Conservation (phyloP, 2,888 invertebrate species). For the Eupeodes latifasciatus region DNA sequence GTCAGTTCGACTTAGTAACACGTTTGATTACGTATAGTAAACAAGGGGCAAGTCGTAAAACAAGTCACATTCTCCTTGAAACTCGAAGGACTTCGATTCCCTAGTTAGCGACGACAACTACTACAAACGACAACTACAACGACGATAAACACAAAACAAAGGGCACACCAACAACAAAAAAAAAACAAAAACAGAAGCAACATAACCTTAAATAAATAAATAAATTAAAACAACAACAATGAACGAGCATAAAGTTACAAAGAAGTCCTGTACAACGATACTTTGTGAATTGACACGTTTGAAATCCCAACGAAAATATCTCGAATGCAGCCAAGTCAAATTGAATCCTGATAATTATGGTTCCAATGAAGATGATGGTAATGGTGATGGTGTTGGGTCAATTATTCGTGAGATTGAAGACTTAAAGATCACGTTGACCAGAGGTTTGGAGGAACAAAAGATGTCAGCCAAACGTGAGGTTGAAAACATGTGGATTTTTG, state of each 20-base stretch:
- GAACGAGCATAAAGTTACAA: constrained; percentile 59
- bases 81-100: constrained; percentile 54
- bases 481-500: constrained; percentile 81
- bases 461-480: constrained; percentile 78
- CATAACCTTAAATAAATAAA: constrained; percentile 46
- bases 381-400: constrained; percentile 54
- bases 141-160: constrained; percentile 61
- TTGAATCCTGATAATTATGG: constrained; percentile 81
- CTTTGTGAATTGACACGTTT: constrained; percentile 83
- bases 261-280: constrained; percentile 80
- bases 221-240: constrained; percentile 37
- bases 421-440: constrained; percentile 78
- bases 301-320: constrained; percentile 83
- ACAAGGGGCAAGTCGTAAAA: constrained; percentile 78
- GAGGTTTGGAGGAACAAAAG: constrained; percentile 78
- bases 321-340: constrained; percentile 83
- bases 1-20: constrained; percentile 74
- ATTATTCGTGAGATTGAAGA: constrained; percentile 81
- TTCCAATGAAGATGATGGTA: constrained; percentile 46
- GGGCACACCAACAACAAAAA: constrained; percentile 76
- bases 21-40: constrained; percentile 82
- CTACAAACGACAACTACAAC: constrained; percentile 8
- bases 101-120: constrained; percentile 33
- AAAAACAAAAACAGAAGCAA: background rate
- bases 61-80: constrained; percentile 70